These are phyloP conservation scores for Callocephalon fimbriatum DNA, from an alignment of 2,113 vertebrate species.

Conservation along the genomic window DNA sequence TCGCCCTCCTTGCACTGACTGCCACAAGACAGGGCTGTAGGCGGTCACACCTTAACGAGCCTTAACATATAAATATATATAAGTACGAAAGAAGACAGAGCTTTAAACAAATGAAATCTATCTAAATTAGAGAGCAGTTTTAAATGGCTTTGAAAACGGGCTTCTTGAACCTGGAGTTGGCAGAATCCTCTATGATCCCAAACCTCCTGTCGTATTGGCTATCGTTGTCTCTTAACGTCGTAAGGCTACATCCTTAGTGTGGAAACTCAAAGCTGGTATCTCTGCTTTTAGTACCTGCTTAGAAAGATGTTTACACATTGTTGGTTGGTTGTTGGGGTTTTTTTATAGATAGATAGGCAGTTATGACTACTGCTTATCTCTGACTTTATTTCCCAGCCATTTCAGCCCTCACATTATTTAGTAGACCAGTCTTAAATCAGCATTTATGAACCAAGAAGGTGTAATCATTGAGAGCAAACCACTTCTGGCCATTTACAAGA, in stretches of 20 bases:
- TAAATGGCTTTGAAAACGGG: neutral
- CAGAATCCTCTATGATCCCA: constrained; percentile 54
- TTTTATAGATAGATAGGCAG: neutral
- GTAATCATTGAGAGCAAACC: neutral
- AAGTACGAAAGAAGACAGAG: neutral
- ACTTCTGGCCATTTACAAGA: neutral
- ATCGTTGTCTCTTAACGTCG: neutral
- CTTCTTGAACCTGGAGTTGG: constrained; percentile 35
- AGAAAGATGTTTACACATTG: neutral
- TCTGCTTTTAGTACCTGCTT: neutral
- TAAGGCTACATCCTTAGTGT: neutral
- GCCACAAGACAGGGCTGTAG: neutral
- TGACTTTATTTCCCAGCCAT: neutral
- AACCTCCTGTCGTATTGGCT: neutral
- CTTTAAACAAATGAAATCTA: neutral
- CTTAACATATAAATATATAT: neutral
- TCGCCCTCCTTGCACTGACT: neutral
- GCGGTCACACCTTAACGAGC: neutral
- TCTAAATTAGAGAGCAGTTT: neutral
- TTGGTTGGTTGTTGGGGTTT: neutral
- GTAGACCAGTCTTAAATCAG: neutral
- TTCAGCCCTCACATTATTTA: neutral
- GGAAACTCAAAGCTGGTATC: neutral
- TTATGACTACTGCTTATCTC: neutral
- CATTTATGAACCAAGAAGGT: neutral